phyloP scores from a whole-genome alignment of 2,797 vertebrate genomes.

The Carapus acus region DNA sequence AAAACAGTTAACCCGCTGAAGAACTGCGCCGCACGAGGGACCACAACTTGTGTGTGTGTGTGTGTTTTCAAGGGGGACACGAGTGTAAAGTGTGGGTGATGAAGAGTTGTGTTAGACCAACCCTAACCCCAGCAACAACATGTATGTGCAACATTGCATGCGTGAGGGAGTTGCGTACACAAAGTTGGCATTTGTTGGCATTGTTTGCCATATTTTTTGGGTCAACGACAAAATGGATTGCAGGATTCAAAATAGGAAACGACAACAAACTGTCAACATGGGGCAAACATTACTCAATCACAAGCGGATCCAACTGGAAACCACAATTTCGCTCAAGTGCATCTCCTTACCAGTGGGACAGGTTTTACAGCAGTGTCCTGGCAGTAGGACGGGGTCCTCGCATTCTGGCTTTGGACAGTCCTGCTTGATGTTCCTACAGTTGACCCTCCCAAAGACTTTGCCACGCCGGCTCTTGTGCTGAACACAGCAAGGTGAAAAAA shows the following conservation, averaged over 20 bases:
- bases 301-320: no score
- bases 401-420: slow-evolving; percentile 82
- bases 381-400: slow-evolving; percentile 76
- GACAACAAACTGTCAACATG: no score
- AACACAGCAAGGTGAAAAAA: no score
- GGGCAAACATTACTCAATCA: no score
- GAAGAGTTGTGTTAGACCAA: slow-evolving; percentile 26
- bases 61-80: slow-evolving; percentile 11
- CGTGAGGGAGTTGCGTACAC: no score
- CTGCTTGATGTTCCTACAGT: slow-evolving; percentile 93
- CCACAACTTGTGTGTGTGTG: slow-evolving; percentile 35
- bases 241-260: no score
- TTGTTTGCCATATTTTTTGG: no score
- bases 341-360: slow-evolving; percentile 79
- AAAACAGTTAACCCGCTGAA: slow-evolving; percentile 55
- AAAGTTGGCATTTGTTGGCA: no score
- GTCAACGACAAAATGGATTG: no score
- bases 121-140: no score
- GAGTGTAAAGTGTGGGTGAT: slow-evolving; percentile 1
- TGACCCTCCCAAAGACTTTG: slow-evolving; percentile 84
- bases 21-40: slow-evolving; percentile 34
- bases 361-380: slow-evolving; percentile 88
- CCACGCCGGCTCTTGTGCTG: slow-evolving; percentile 83
- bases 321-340: no score
- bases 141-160: slow-evolving; percentile 24